Conservation (phyloP, 1,140 invertebrate species). For the Oedothorax gibbosus region DNA sequence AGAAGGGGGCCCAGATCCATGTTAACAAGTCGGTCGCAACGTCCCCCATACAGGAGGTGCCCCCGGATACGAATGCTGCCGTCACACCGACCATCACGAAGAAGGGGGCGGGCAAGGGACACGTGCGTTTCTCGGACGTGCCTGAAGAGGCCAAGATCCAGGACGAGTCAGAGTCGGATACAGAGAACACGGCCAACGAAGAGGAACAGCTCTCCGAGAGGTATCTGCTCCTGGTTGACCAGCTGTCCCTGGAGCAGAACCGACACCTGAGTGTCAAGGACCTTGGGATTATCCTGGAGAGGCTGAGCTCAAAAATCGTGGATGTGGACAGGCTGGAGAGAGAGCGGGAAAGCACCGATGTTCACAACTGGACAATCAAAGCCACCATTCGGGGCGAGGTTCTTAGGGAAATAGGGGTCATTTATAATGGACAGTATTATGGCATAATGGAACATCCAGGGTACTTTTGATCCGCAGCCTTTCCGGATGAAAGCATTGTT, state of each 20-base stretch:
- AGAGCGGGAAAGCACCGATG: constrained; percentile 89
- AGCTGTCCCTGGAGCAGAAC: constrained; percentile 86
- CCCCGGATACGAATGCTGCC: constrained; percentile 62
- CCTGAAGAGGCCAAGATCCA: constrained; percentile 55
- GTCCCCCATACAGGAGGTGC: constrained; percentile 85
- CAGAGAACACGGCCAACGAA: constrained; percentile 82
- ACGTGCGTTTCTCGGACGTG: constrained; percentile 63
- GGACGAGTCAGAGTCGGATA: constrained; percentile 90
- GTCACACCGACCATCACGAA: constrained; percentile 43
- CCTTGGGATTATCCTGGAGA: constrained; percentile 92
- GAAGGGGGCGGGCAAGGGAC: constrained; percentile 59
- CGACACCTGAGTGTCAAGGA: constrained; percentile 92
- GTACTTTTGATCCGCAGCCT: constrained; percentile 71
- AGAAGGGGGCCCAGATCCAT: constrained; percentile 88
- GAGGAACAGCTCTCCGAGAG: constrained; percentile 76
- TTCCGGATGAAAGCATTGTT: constrained; percentile 46
- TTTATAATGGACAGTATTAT: constrained; percentile 96
- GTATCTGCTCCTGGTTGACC: constrained; percentile 91
- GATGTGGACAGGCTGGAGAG: constrained; percentile 91
- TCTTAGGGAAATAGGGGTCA: constrained; percentile 87
- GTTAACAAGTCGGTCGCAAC: constrained; percentile 91
- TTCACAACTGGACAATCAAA: constrained; percentile 94
- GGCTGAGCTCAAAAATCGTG: constrained; percentile 90
- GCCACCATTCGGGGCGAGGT: constrained; percentile 91
- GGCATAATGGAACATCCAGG: constrained; percentile 93